Conservation (phyloP, 1,140 invertebrate species). For the Zaprionus nigranus region DNA sequence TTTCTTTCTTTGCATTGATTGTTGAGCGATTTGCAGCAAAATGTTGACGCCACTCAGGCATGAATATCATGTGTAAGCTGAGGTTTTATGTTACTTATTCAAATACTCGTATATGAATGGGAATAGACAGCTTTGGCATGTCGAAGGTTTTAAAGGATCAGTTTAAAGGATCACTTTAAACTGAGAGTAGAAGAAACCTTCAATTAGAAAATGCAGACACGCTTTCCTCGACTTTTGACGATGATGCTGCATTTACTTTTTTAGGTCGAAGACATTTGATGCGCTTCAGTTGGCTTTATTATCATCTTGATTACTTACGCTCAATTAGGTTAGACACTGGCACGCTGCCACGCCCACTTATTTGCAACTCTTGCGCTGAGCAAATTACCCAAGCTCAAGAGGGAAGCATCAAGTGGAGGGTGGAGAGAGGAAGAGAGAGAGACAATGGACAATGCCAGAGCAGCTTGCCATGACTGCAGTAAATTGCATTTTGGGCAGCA, state of each 20-base stretch:
- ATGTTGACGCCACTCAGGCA: neutral
- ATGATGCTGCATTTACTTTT: no score
- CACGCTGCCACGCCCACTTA: conserved; percentile 2
- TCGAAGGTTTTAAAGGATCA: no score
- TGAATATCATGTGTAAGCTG: neutral
- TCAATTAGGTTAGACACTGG: conserved; percentile 57
- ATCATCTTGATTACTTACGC: conserved; percentile 53
- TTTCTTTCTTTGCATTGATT: neutral
- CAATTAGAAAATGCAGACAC: no score
- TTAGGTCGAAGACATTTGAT: conserved; percentile 5
- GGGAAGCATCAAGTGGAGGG: neutral
- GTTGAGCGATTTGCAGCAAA: neutral
- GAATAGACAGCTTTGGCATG: no score
- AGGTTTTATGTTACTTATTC: neutral
- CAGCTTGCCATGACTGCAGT: conserved; percentile 44
- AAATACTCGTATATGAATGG: no score
- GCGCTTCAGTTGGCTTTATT: neutral
- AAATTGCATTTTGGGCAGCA: conserved; percentile 10
- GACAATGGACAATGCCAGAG: neutral
- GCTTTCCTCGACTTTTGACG: no score
- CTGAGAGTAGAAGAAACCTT: no score
- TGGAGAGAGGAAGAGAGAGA: neutral
- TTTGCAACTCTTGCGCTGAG: conserved; percentile 51
- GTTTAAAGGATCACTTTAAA: no score
- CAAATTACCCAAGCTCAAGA: conserved; percentile 44